Percentiles rank a stretch among this genome's conserved stretches.
phyloP scores from a whole-genome alignment of 2,888 invertebrate genomes.

The Caenorhabditis sp. region DNA sequence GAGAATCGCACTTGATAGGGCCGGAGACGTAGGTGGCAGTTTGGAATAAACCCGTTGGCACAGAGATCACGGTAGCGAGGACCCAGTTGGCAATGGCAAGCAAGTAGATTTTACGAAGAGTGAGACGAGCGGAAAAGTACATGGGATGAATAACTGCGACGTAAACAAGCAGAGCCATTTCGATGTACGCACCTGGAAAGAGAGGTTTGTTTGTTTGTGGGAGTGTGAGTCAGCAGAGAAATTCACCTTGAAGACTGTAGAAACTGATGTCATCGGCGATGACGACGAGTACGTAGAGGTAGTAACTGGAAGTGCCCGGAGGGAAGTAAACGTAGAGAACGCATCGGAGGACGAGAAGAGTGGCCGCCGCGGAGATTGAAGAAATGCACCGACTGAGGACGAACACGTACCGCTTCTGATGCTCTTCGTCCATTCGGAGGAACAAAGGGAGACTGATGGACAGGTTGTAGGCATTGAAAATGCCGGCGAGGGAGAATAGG shows the following conservation, averaged over 20 bases:
- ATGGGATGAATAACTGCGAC: conserved; percentile 36
- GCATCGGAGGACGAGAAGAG: conserved; percentile 28
- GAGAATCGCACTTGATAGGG: conserved; percentile 26
- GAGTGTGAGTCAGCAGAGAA: too few species aligned
- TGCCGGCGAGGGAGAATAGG: conserved; percentile 17
- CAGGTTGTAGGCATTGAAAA: conserved; percentile 26
- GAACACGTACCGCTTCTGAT: conserved; percentile 28
- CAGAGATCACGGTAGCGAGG: conserved; percentile 10
- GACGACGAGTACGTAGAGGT: conserved; percentile 22
- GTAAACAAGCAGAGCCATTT: conserved; percentile 32
- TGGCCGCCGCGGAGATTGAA: conserved; percentile 15
- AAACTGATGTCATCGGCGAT: conserved; percentile 24
- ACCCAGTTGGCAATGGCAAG: conserved; percentile 13
- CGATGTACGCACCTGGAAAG: conserved; percentile 32
- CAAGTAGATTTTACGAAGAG: conserved; percentile 20
- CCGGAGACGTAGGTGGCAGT: conserved; percentile 16
- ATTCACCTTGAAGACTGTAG: conserved; percentile 40
- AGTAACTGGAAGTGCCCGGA: conserved; percentile 23
- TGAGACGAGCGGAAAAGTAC: conserved; percentile 22
- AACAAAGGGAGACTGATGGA: conserved; percentile 22
- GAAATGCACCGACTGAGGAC: conserved; percentile 35
- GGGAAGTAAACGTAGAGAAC: conserved; percentile 37
- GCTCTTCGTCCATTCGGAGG: not conserved
- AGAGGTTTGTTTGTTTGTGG: not conserved
- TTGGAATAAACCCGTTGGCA: conserved; percentile 22